Evolutionary conservation across 2,113 vertebrate genomes (phyloP), one percentile per base, ranked within the genome.

Genomic region (Coryphaenoides rupestris): DNA sequence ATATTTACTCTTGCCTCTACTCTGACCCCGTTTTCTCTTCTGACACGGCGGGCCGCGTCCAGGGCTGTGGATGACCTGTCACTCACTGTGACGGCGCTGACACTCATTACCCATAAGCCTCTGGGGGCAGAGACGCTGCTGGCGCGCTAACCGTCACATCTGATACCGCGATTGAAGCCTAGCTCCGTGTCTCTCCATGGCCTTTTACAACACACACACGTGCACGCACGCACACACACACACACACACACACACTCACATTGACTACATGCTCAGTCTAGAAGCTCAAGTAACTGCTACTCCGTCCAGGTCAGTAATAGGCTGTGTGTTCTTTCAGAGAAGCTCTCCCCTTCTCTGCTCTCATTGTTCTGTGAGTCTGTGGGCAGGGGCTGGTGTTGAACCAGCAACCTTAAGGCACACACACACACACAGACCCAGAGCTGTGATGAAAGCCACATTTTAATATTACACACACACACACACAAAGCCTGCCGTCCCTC

Each of bases 91-190:
- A n/a, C n/a, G n/a, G 66, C 67, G 5, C 21, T 81, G 80, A 79
- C 70, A 68, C 56, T 60, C 58, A 80, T 80, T 78, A 75, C 69
- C 58, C 79, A 73, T 61, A 66, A 70, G 79, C 77, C 69, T 55
- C 66, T 40, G 61, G 73, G 66, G 66, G 58, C 66, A 13, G 60
- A 4, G 74, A 66, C 65, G 55, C 62, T 55, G 65, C 62, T 58
- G 55, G 68, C 19, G 28, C 67, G 67, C 82, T 83, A 72, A 61
- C 69, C 80, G 83, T 80, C 77, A 80, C 66, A 70, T 80, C 74
- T 24, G 65, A 79, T 86, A 70, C 66, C 70, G 65, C 55, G 59
- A 23, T 57, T 61, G 28, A 64, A 75, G 19, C 49, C 68, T 55
- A 57, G 17, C 14, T 28, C 50, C 19, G 24, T 67, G 23, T 47